Conservation (phyloP, 2,113 vertebrate genomes). For the Mesoclemmys tuberculata region DNA sequence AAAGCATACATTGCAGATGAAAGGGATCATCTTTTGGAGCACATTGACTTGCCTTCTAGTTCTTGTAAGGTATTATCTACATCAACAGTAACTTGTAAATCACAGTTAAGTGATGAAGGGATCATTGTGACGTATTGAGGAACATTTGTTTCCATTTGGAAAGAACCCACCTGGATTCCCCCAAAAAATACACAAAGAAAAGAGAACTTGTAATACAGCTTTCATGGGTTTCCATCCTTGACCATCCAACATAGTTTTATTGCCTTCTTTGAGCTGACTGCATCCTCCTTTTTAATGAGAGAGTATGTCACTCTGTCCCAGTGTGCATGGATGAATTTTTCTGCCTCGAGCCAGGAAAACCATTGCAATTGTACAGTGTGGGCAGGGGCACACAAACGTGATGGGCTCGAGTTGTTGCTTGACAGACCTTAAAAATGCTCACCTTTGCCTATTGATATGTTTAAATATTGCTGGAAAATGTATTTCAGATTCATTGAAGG, state of each 20-base stretch:
- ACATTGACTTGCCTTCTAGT: neutral
- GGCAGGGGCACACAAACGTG: neutral
- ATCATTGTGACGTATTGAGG: neutral
- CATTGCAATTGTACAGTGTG: neutral
- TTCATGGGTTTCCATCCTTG: neutral
- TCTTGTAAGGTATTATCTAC: neutral
- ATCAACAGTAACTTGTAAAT: neutral
- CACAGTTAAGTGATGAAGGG: neutral
- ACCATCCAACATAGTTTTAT: neutral
- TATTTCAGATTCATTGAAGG: neutral
- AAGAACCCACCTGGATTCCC: neutral
- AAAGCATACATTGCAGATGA: neutral
- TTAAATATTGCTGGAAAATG: neutral
- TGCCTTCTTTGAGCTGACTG: neutral
- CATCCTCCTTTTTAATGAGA: neutral
- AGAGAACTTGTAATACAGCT: neutral
- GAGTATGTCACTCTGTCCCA: neutral
- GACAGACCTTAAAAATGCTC: neutral
- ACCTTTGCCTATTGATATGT: neutral
- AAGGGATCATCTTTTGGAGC: neutral
- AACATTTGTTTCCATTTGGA: neutral
- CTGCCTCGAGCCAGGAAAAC: neutral
- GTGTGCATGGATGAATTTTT: neutral
- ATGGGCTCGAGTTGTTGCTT: neutral
- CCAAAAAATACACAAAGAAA: neutral